Evolutionary conservation across 1,140 invertebrate species (phyloP).

Genomic region (Platorchestia sp.): DNA sequence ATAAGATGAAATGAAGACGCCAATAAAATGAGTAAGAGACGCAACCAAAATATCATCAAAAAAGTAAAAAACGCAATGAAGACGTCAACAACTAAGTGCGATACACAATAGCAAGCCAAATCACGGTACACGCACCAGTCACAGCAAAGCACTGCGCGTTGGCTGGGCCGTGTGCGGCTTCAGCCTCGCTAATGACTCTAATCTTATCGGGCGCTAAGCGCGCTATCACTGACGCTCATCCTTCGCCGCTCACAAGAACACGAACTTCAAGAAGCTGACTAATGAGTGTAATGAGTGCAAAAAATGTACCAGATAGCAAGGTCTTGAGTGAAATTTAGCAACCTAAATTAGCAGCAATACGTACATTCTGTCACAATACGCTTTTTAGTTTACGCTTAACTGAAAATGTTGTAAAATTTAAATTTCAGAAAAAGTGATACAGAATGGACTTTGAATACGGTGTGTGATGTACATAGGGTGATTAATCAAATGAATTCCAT

Average conservation of each 20-base stretch:
- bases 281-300: neutral
- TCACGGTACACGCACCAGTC: neutral
- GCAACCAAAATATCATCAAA: too few relatives aligned
- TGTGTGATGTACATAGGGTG: neutral
- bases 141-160: neutral
- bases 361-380: too few relatives aligned
- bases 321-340: neutral
- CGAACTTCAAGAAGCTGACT: neutral
- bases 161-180: neutral
- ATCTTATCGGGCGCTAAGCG: slow-evolving; percentile 22
- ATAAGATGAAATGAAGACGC: too few relatives aligned
- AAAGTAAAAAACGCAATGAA: too few relatives aligned
- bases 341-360: neutral
- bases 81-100: neutral
- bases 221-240: slow-evolving; percentile 12
- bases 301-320: neutral
- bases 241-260: neutral
- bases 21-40: too few relatives aligned
- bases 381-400: too few relatives aligned
- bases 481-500: neutral
- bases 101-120: neutral
- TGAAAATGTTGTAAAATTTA: too few relatives aligned
- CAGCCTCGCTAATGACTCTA: neutral
- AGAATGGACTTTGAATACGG: neutral
- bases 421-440: neutral